Evolutionary conservation across 2,113 vertebrate genomes (phyloP).

Genomic region (Leptobrachium leishanense): DNA sequence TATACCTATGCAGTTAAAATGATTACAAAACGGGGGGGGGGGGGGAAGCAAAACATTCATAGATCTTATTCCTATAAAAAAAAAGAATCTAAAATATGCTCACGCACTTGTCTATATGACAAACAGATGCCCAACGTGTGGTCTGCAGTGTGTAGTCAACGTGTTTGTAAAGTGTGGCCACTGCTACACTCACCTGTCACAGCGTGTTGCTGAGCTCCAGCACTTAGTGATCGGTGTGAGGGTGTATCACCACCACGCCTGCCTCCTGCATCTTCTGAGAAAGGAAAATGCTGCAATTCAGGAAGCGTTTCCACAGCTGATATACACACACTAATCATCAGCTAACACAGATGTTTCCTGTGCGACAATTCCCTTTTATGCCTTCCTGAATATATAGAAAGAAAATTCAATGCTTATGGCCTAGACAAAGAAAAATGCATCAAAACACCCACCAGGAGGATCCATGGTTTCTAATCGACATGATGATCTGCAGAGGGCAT

Average conservation of each 20-base stretch:
- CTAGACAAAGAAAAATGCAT: no score
- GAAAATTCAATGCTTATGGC: not conserved
- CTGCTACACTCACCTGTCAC: not conserved
- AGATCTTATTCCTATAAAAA: no score
- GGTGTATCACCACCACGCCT: not conserved
- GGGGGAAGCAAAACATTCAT: no score
- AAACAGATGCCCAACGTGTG: no score
- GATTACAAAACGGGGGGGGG: no score
- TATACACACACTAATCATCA: conserved; percentile 20
- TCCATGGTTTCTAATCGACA: no score
- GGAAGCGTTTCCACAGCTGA: not conserved
- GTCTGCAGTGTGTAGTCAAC: no score
- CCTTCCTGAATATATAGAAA: not conserved
- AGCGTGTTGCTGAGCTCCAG: not conserved
- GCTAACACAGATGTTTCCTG: conserved; percentile 36
- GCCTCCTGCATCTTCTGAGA: not conserved
- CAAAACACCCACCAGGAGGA: no score
- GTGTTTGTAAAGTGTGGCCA: not conserved
- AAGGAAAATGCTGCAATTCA: not conserved
- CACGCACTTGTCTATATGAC: no score
- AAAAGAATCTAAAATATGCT: no score
- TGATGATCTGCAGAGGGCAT: no score
- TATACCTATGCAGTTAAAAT: no score
- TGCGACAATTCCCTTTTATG: conserved; percentile 6
- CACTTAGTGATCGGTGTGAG: not conserved